Evolutionary conservation across 2,113 vertebrate genomes (phyloP).

Genomic region (Mormyrus lacerda): DNA sequence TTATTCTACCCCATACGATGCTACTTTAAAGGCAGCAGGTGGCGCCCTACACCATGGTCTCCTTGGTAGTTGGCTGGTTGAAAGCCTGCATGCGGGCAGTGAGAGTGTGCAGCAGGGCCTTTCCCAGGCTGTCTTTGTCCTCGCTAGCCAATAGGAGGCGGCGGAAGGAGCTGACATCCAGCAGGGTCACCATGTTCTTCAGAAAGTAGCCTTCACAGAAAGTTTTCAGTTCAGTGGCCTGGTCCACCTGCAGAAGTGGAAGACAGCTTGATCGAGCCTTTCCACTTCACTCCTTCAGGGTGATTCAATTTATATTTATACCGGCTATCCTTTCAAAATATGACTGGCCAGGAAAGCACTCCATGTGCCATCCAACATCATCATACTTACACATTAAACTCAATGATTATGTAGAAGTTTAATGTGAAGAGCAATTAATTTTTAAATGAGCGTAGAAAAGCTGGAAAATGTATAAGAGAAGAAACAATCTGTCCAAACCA

Average conservation of each 20-base stretch:
- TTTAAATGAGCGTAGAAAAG: background rate
- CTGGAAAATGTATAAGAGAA: background rate
- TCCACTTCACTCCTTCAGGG: background rate
- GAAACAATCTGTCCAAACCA: background rate
- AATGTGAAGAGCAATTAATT: background rate
- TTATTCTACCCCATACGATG: background rate
- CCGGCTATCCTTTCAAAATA: background rate
- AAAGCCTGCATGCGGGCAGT: slow-evolving; percentile 28
- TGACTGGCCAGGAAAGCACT: background rate
- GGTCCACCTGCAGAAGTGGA: slow-evolving; percentile 51
- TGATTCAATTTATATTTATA: background rate
- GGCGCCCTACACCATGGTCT: slow-evolving; percentile 24
- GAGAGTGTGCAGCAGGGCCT: slow-evolving; percentile 20
- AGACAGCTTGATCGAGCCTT: background rate
- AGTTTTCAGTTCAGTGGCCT: slow-evolving; percentile 57
- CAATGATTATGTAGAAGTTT: background rate
- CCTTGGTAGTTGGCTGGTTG: slow-evolving; percentile 24
- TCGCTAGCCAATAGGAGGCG: slow-evolving; percentile 16
- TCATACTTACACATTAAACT: background rate
- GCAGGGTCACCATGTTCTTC: slow-evolving; percentile 70
- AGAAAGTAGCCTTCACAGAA: slow-evolving; percentile 71
- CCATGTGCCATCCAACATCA: background rate
- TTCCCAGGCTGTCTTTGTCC: slow-evolving; percentile 10
- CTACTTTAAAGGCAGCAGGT: background rate
- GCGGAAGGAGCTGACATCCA: slow-evolving; percentile 41